phyloP scores from a whole-genome alignment of 2,113 vertebrate genomes.

The Ibidorhyncha struthersii region DNA sequence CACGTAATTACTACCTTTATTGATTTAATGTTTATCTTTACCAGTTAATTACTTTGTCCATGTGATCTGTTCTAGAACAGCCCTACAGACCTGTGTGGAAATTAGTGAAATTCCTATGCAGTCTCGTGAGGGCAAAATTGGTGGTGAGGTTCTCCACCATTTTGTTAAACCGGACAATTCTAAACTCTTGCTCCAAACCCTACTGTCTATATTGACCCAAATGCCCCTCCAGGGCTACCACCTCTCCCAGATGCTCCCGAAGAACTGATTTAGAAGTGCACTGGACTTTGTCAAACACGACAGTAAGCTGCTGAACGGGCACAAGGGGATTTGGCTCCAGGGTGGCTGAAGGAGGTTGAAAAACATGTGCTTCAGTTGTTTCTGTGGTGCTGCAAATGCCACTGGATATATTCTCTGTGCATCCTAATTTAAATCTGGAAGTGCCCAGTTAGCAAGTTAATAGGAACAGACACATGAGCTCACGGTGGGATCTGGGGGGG shows the following conservation, averaged over 20 bases:
- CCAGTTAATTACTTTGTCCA: background rate
- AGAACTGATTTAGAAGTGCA: background rate
- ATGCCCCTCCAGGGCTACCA: background rate
- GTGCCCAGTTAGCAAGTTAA: background rate
- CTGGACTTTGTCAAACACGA: background rate
- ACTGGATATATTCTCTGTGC: accelerated
- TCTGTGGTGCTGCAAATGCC: background rate
- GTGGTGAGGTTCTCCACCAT: background rate
- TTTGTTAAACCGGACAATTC: background rate
- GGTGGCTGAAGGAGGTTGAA: background rate
- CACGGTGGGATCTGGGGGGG: background rate
- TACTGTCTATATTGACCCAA: background rate
- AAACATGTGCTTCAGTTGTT: accelerated
- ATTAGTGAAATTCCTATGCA: background rate
- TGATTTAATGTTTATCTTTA: background rate
- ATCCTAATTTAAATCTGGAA: background rate
- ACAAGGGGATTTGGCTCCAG: background rate
- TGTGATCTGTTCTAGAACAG: background rate
- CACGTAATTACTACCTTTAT: background rate
- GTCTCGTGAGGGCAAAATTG: background rate
- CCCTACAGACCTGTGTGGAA: background rate
- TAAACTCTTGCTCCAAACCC: background rate
- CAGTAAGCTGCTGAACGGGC: background rate
- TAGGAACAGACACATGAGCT: background rate
- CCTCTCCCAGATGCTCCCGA: background rate